These are phyloP conservation scores for Synergus umbraculus DNA, from an alignment of 2,888 invertebrate species.

Conservation along the genomic window DNA sequence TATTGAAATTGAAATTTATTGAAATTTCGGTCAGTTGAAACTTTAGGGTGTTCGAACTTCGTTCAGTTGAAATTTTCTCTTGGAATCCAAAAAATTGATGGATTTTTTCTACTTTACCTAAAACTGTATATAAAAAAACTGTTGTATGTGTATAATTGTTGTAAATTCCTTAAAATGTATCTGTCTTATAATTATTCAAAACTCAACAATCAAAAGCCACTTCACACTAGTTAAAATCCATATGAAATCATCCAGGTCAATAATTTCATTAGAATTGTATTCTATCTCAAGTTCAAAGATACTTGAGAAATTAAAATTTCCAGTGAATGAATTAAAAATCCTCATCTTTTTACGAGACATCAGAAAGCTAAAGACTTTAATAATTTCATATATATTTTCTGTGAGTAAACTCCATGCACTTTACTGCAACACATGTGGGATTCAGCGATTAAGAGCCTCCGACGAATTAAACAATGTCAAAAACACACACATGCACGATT, in stretches of 20 bases:
- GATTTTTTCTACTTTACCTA: background rate
- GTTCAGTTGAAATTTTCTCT: no score
- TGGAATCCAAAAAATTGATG: background rate
- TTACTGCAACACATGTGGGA: background rate
- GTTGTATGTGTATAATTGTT: background rate
- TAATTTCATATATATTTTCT: background rate
- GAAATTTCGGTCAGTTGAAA: no score
- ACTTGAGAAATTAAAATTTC: background rate
- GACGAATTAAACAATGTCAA: background rate
- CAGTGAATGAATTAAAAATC: background rate
- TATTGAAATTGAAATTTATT: no score
- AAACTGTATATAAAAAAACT: background rate
- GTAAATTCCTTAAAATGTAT: background rate
- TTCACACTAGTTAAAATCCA: background rate
- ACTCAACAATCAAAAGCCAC: background rate
- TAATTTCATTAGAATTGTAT: background rate
- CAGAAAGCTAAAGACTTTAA: background rate
- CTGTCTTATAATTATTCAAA: background rate
- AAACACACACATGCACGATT: constrained; percentile 56
- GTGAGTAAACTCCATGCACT: background rate
- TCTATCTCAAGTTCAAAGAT: background rate
- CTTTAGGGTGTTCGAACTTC: no score
- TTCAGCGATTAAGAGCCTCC: background rate
- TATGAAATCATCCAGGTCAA: background rate
- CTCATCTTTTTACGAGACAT: background rate